A percentile compares a stretch with the other conserved stretches of the same genome.
Evolutionary conservation across 2,888 invertebrate genomes (phyloP).

Genomic region (Theodoxus fluviatilis): DNA sequence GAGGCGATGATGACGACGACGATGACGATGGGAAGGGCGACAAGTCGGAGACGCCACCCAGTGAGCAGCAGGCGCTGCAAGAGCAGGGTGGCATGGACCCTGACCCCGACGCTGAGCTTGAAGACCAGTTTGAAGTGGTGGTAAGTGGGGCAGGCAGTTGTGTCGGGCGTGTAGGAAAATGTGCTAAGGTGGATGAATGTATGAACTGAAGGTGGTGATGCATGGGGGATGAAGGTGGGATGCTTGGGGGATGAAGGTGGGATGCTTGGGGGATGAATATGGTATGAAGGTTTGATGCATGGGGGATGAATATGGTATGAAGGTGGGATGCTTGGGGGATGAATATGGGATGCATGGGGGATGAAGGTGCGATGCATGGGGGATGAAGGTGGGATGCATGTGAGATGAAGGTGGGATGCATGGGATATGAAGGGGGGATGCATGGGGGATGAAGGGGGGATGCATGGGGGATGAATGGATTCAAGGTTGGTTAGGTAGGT

Average conservation of each 20-base stretch:
- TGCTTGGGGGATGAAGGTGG: too few species aligned
- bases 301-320: too few species aligned
- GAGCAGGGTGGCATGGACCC: too few species aligned
- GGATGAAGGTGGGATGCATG: too few species aligned
- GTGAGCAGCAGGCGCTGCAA: constrained; percentile 23
- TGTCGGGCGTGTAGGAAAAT: too few species aligned
- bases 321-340: too few species aligned
- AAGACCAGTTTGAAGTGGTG: constrained; percentile 56
- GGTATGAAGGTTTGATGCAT: background rate
- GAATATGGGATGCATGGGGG: background rate
- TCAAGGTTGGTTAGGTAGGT: background rate
- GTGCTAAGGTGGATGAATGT: too few species aligned
- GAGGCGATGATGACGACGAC: constrained; percentile 68
- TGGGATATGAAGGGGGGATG: background rate
- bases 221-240: too few species aligned
- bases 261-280: background rate
- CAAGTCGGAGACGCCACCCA: constrained; percentile 38
- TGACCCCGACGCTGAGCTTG: constrained; percentile 41
- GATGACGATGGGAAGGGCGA: constrained; percentile 51
- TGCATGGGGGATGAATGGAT: background rate
- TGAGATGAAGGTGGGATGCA: background rate
- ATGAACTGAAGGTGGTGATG: background rate
- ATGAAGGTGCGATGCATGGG: background rate
- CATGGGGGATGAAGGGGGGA: too few species aligned
- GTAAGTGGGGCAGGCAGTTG: constrained; percentile 44